A percentile compares a stretch with the other conserved stretches of the same genome.
Evolutionary conservation across 2,888 invertebrate genomes (phyloP).

Genomic region (Platycnemis pennipes): DNA sequence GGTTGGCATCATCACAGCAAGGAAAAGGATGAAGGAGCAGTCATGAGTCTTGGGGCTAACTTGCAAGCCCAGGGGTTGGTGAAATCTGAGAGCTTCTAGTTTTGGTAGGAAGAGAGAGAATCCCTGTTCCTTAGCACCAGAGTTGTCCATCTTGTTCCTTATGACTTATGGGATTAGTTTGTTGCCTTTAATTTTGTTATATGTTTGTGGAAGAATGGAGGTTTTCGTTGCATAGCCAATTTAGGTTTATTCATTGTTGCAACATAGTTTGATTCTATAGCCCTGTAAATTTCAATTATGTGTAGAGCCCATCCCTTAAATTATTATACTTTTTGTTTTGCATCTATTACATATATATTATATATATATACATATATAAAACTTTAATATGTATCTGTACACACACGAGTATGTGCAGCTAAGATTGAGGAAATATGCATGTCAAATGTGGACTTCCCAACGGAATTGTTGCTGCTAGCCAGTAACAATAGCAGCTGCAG

Average conservation of each 20-base stretch:
- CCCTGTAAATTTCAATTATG: conserved; percentile 50
- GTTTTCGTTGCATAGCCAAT: conserved; percentile 47
- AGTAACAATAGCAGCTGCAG: background rate
- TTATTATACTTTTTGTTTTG: conserved; percentile 53
- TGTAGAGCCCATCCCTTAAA: conserved; percentile 52
- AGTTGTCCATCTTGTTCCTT: conserved; percentile 40
- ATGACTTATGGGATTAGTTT: conserved; percentile 56
- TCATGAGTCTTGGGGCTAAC: conserved; percentile 55
- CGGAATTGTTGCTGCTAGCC: conserved; percentile 8
- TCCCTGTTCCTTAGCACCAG: conserved; percentile 55
- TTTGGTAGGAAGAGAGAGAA: conserved; percentile 3
- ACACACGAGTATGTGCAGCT: background rate
- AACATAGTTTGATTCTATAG: conserved; percentile 2
- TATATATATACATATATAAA: conserved; percentile 36
- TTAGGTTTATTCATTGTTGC: conserved; percentile 41
- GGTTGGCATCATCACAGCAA: conserved; percentile 63
- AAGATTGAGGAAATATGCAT: conserved; percentile 12
- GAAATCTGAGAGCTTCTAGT: conserved; percentile 63
- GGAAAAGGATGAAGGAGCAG: conserved; percentile 50
- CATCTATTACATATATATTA: conserved; percentile 3
- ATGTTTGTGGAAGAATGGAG: conserved; percentile 23
- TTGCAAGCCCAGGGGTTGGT: conserved; percentile 65
- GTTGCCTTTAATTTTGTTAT: conserved; percentile 39
- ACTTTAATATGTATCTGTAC: too few species aligned
- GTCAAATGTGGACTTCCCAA: background rate